These are phyloP conservation scores for Itoplectis maculator DNA, from an alignment of 2,888 invertebrate genomes.

Conservation along the genomic window DNA sequence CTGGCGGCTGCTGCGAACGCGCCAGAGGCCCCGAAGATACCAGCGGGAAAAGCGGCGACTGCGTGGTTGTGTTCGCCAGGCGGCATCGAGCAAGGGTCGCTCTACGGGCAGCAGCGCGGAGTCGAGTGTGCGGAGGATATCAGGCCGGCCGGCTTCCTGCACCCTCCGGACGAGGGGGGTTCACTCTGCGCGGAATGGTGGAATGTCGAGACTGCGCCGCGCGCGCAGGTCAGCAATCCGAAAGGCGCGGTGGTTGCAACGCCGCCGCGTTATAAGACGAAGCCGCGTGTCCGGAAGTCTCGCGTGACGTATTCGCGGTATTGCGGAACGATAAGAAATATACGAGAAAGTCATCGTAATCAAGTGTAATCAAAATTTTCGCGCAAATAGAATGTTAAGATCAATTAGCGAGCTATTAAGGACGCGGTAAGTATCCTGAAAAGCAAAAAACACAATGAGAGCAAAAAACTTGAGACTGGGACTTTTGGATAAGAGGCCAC, in stretches of 20 bases:
- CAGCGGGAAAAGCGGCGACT: conserved; percentile 64
- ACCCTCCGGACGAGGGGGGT: conserved; percentile 29
- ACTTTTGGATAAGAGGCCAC: no score
- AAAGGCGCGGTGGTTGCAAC: conserved; percentile 4
- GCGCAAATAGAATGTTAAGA: not conserved
- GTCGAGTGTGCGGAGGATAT: conserved; percentile 43
- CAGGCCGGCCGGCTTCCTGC: conserved; percentile 58
- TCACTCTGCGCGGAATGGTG: conserved; percentile 47
- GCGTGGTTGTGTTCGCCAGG: conserved; percentile 45
- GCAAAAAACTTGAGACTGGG: no score
- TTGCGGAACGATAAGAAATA: not conserved
- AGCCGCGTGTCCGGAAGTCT: not conserved
- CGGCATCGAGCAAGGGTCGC: conserved; percentile 45
- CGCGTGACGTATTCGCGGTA: conserved; percentile 20
- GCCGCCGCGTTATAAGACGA: not conserved
- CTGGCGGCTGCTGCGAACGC: conserved; percentile 65
- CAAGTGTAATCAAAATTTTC: not conserved
- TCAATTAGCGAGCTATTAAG: not conserved
- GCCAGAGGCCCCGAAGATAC: conserved; percentile 37
- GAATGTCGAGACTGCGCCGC: conserved; percentile 48
- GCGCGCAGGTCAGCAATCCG: conserved; percentile 3
- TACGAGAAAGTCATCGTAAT: conserved; percentile 6
- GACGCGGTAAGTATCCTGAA: no score
- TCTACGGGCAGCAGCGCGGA: conserved; percentile 41
- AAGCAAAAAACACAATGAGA: no score